phyloP scores from a whole-genome alignment of 2,797 vertebrate genomes.

The Zenarchopterus dispar region DNA sequence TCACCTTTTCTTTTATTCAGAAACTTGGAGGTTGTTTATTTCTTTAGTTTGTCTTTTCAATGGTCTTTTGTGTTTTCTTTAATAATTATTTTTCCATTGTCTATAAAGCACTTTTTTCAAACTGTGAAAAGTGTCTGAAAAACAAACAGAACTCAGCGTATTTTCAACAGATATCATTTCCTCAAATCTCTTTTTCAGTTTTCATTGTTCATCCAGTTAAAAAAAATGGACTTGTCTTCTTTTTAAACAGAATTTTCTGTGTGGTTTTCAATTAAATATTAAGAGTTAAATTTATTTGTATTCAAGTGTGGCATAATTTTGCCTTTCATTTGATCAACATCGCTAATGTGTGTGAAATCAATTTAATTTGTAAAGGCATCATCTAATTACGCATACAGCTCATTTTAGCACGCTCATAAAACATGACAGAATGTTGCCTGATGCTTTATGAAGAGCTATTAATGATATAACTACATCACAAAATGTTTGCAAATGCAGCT shows the following conservation, averaged over 20 bases:
- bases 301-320: conserved; percentile 4
- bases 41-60: not conserved
- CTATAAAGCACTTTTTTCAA: too few relatives aligned
- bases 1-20: too few relatives aligned
- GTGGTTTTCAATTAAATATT: not conserved
- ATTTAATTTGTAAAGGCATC: conserved; percentile 18
- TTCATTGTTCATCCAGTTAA: too few relatives aligned
- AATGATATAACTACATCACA: conserved; percentile 12
- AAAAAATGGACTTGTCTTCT: too few relatives aligned
- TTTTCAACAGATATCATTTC: too few relatives aligned
- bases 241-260: not conserved
- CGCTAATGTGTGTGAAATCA: conserved; percentile 21
- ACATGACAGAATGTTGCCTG: conserved; percentile 16
- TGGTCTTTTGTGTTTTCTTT: too few relatives aligned
- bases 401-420: conserved; percentile 19
- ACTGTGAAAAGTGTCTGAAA: too few relatives aligned
- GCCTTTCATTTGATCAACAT: conserved; percentile 10
- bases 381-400: conserved; percentile 28
- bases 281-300: not conserved
- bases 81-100: too few relatives aligned
- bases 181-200: too few relatives aligned
- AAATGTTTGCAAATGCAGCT: conserved; percentile 28
- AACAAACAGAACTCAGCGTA: too few relatives aligned
- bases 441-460: conserved; percentile 20
- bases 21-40: not conserved